Percentiles rank a stretch among this genome's conserved stretches.
phyloP scores from a whole-genome alignment of 2,888 invertebrate species.

The Acanthosepion pharaonis region DNA sequence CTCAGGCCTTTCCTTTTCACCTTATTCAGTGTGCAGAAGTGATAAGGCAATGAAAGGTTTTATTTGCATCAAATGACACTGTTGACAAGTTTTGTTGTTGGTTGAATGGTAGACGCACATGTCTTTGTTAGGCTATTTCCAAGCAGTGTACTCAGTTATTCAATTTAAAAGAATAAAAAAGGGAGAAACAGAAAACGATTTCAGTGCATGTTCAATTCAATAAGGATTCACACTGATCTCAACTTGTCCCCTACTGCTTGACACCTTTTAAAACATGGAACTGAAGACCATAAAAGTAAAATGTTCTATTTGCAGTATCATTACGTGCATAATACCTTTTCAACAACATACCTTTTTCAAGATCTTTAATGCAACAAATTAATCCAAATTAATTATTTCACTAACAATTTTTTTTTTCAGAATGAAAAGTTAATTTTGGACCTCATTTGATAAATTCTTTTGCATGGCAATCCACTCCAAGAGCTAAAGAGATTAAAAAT shows the following conservation, averaged over 20 bases:
- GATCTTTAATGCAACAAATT: too few species aligned
- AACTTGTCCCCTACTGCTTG: background rate
- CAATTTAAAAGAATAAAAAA: background rate
- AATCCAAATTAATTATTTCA: too few species aligned
- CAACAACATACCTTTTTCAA: too few species aligned
- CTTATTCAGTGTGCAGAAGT: background rate
- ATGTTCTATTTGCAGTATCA: background rate
- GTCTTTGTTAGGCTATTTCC: background rate
- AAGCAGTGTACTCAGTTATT: background rate
- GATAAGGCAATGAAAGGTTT: background rate
- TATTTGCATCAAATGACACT: slow-evolving; percentile 11
- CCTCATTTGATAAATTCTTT: too few species aligned
- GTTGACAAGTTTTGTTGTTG: background rate
- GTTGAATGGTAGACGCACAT: background rate
- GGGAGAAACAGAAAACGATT: background rate
- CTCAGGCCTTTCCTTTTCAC: background rate
- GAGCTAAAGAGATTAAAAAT: too few species aligned
- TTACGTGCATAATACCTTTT: too few species aligned
- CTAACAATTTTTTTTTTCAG: too few species aligned
- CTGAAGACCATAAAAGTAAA: background rate
- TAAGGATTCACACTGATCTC: background rate
- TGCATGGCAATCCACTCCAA: too few species aligned
- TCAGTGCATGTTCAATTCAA: background rate
- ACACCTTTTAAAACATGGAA: background rate
- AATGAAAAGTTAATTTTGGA: too few species aligned